These are phyloP conservation scores for Drosophila ercepeae DNA, from an alignment of 1,140 invertebrate species.

Conservation along the genomic window DNA sequence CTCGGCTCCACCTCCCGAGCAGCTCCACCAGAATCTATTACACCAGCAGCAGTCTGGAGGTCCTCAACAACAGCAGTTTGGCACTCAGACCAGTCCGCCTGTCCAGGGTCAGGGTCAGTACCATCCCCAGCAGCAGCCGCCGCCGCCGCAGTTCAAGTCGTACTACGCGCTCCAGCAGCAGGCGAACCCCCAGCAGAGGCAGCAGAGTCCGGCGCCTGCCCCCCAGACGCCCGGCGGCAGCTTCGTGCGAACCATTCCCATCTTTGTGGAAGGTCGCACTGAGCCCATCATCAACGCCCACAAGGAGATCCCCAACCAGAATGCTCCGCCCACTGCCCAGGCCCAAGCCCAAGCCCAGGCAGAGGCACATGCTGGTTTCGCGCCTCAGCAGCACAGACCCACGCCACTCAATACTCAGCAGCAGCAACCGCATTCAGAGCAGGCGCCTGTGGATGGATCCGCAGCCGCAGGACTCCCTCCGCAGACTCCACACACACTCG, in stretches of 20 bases:
- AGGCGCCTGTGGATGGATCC: conserved; percentile 32
- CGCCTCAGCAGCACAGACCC: conserved; percentile 64
- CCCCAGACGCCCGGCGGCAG: conserved; percentile 73
- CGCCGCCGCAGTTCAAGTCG: conserved; percentile 54
- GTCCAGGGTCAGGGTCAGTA: conserved; percentile 40
- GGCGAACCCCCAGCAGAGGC: conserved; percentile 75
- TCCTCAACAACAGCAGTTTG: conserved; percentile 58
- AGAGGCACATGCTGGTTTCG: conserved; percentile 48
- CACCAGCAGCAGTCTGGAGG: conserved; percentile 83
- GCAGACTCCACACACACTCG: conserved; percentile 85
- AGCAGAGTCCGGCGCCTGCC: conserved; percentile 71
- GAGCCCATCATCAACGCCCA: conserved; percentile 88
- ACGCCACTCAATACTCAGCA: conserved; percentile 74
- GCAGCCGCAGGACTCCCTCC: conserved; percentile 60
- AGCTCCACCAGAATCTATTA: conserved; percentile 83
- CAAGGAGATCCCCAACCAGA: conserved; percentile 83
- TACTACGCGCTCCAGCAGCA: conserved; percentile 73
- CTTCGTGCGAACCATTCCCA: conserved; percentile 92
- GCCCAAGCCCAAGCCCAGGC: conserved; percentile 83
- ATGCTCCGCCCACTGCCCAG: conserved; percentile 75
- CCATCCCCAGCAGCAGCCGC: conserved; percentile 45
- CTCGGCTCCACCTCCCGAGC: conserved; percentile 78
- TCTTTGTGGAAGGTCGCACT: conserved; percentile 93
- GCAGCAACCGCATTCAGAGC: conserved; percentile 64
- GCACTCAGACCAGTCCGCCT: conserved; percentile 73